A percentile compares a stretch with the other conserved stretches of the same genome.
These are phyloP conservation scores for Benthochromis sp. DNA, from an alignment of 2,113 vertebrate genomes.

Conservation along the genomic window DNA sequence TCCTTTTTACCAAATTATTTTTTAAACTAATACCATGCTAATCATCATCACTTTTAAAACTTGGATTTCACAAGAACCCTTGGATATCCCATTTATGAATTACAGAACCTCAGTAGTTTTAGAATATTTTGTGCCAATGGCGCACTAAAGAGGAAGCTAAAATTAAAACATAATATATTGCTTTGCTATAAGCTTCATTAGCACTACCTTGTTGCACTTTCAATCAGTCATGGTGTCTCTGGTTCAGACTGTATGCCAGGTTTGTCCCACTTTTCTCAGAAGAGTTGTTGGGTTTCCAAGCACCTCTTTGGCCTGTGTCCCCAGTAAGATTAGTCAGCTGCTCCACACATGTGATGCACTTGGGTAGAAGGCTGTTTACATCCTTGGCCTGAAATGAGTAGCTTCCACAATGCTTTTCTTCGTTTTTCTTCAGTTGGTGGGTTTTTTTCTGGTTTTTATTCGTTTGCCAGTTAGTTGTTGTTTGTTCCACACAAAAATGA, in stretches of 20 bases:
- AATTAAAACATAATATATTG: not conserved
- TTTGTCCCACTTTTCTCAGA: not conserved
- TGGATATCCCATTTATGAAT: not conserved
- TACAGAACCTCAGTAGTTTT: not conserved
- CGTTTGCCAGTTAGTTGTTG: rapidly evolving
- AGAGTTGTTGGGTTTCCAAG: not conserved
- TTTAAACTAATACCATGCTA: not conserved
- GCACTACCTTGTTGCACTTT: not conserved
- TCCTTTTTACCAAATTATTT: not conserved
- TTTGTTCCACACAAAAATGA: not conserved
- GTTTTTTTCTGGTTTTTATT: not conserved
- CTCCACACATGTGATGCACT: not conserved
- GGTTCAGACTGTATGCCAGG: not conserved
- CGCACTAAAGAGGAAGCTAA: not conserved
- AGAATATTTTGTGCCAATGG: not conserved
- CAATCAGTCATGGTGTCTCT: not conserved
- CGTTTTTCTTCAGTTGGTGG: rapidly evolving
- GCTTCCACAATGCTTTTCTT: not conserved
- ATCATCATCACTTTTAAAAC: not conserved
- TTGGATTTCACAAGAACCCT: not conserved
- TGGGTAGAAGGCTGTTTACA: not conserved
- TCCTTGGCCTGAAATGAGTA: not conserved
- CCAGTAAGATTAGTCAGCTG: not conserved
- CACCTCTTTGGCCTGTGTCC: not conserved
- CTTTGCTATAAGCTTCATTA: not conserved